Conservation (phyloP, 1,140 invertebrate genomes). For the Caenorhabditis tropicalis region DNA sequence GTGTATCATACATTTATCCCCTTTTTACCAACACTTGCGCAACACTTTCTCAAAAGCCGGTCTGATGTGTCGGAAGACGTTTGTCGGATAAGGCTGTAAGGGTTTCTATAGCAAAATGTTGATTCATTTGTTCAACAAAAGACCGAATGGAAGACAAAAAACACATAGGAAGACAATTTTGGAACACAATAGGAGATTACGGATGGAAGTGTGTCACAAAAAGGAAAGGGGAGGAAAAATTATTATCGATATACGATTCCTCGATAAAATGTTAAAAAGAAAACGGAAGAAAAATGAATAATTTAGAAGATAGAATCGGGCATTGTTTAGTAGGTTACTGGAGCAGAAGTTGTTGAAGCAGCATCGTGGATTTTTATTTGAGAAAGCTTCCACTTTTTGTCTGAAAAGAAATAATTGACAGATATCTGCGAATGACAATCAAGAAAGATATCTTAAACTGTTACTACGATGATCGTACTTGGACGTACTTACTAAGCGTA, state of each 20-base stretch:
- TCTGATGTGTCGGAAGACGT: constrained; percentile 13
- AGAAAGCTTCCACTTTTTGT: constrained; percentile 9
- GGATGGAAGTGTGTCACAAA: neutral
- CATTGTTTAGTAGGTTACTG: neutral
- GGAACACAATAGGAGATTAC: constrained; percentile 25
- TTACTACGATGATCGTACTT: too few relatives aligned
- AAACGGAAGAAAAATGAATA: neutral
- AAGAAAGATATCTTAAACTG: too few relatives aligned
- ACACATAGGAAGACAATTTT: neutral
- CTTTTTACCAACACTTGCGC: constrained; percentile 21
- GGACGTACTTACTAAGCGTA: neutral
- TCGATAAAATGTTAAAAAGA: neutral
- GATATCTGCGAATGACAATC: too few relatives aligned
- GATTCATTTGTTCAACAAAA: constrained; percentile 36
- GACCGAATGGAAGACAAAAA: neutral
- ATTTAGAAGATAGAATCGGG: neutral
- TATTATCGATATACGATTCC: neutral
- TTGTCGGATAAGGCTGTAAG: constrained; percentile 29
- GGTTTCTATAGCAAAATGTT: constrained; percentile 7
- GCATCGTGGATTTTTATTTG: constrained; percentile 10
- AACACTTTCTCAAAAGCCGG: constrained; percentile 26
- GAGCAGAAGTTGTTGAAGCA: constrained; percentile 1
- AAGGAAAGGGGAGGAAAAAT: neutral
- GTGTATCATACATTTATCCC: constrained; percentile 24
- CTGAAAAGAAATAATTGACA: neutral